phyloP scores from a whole-genome alignment of 2,113 vertebrate genomes.

The Ageneiosus marmoratus region DNA sequence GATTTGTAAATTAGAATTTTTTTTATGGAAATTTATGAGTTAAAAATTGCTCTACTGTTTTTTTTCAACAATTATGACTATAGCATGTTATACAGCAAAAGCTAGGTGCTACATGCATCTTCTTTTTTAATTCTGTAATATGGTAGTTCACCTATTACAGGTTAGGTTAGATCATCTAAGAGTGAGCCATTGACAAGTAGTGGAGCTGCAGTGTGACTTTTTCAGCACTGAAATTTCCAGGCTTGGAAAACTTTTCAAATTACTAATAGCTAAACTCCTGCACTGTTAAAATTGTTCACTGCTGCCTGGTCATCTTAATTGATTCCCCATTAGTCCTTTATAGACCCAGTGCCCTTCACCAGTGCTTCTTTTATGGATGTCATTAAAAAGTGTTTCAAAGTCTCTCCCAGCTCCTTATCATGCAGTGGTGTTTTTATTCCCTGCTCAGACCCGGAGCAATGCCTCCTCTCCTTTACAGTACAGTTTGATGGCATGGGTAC shows the following conservation, averaged over 20 bases:
- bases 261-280: slow-evolving; percentile 21
- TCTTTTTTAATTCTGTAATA: background rate
- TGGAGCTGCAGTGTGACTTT: background rate
- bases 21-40: background rate
- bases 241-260: slow-evolving; percentile 37
- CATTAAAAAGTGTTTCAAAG: slow-evolving; percentile 58
- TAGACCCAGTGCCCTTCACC: slow-evolving; percentile 52
- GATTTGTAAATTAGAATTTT: background rate
- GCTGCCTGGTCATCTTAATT: slow-evolving; percentile 56
- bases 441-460: slow-evolving; percentile 38
- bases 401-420: slow-evolving; percentile 51
- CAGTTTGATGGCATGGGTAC: slow-evolving; percentile 42
- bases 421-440: slow-evolving; percentile 49
- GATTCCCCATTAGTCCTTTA: slow-evolving; percentile 58
- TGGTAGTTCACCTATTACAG: no score
- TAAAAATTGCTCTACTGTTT: no score
- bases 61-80: background rate
- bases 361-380: slow-evolving; percentile 51
- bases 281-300: slow-evolving; percentile 50
- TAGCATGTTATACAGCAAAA: background rate
- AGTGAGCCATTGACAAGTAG: background rate
- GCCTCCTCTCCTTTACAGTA: slow-evolving; percentile 39
- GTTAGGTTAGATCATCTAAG: no score
- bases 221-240: slow-evolving; percentile 2
- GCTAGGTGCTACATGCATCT: background rate